Evolutionary conservation across 1,140 invertebrate genomes (phyloP), one percentile per base, ranked within the genome.

Genomic region (Aphelenchoides besseyi): DNA sequence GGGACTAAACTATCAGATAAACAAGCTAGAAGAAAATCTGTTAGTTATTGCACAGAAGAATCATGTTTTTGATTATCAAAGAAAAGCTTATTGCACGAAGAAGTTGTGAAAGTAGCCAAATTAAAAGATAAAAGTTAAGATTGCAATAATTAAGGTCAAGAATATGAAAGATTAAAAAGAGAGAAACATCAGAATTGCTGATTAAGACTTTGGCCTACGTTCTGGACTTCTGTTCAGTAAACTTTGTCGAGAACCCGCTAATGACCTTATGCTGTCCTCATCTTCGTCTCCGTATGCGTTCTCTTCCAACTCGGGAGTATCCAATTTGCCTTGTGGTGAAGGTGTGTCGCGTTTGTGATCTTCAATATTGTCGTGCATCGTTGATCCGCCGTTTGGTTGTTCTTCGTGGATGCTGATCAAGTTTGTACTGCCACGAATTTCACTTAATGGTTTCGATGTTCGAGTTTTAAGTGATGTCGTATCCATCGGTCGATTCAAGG

Each of bases 211-310:
- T 59, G 55, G 26, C 55, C 12, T 59, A 5, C 55, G 55, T 8
- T 8, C n/a, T n/a, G n/a, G n/a, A n/a, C n/a, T n/a, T n/a, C 23
- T 8, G 5, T 59, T 59, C 55, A 59, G 18, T 23, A 59, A 59
- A 37, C 36, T 41, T 33, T 35, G 36, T 23, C 36, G 30, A 63
- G 12, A n/a, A 2, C 63, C 63, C 12, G 36, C 36, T 12, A 18
- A 18, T 29, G 63, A 66, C 12, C 36, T 16, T 3, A 53, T n/a
- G 36, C 63, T 66, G 63, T 66, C 63, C 23, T 12, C 63, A 68
- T 75, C 62, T 28, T 55, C 63, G 35, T 73, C 72, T 29, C 74
- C 72, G 3, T 76, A 30, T 23, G 61, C 74, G 32, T 52, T 33
- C 0, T 73, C 73, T 12, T 74, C 72, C 35, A 5, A 23, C 23